Conservation (phyloP, 2,797 vertebrate species). For the Podargus strigoides region DNA sequence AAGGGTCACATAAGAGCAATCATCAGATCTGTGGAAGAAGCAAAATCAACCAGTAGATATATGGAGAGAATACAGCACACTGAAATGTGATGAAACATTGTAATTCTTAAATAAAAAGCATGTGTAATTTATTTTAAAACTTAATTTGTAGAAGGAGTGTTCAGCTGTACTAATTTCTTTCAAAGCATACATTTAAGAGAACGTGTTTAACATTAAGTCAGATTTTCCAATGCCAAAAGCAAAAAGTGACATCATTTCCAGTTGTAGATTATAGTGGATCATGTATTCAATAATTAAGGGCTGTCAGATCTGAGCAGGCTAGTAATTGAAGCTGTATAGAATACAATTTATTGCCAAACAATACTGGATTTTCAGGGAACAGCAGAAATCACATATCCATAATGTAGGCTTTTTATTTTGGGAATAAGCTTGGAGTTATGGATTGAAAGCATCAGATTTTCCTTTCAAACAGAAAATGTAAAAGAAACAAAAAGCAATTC, state of each 20-base stretch:
- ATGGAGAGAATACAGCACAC: not conserved
- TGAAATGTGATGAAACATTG: not conserved
- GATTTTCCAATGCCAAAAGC: slow-evolving; percentile 53
- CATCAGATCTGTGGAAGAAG: not conserved
- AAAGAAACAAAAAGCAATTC: not conserved
- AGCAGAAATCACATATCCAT: slow-evolving; percentile 25
- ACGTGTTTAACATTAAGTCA: slow-evolving; percentile 44
- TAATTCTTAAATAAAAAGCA: slow-evolving; percentile 20
- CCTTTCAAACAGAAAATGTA: not conserved
- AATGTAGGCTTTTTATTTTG: not conserved
- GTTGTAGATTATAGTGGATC: slow-evolving; percentile 64
- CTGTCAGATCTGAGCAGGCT: slow-evolving; percentile 48
- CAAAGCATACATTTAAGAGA: slow-evolving; percentile 18
- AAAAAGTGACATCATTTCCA: slow-evolving; percentile 64
- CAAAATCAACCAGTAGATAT: not conserved
- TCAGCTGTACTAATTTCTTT: slow-evolving; percentile 11
- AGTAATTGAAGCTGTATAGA: slow-evolving; percentile 47
- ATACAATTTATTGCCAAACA: slow-evolving; percentile 61
- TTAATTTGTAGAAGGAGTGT: not conserved
- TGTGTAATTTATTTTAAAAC: slow-evolving; percentile 10
- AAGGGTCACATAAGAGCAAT: not conserved
- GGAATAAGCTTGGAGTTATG: not conserved
- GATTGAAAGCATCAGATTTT: slow-evolving; percentile 16
- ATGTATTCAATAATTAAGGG: slow-evolving; percentile 62
- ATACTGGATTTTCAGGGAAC: slow-evolving; percentile 42